These are phyloP conservation scores for Trichonephila inaurata DNA, from an alignment of 1,140 invertebrate species.

Conservation along the genomic window DNA sequence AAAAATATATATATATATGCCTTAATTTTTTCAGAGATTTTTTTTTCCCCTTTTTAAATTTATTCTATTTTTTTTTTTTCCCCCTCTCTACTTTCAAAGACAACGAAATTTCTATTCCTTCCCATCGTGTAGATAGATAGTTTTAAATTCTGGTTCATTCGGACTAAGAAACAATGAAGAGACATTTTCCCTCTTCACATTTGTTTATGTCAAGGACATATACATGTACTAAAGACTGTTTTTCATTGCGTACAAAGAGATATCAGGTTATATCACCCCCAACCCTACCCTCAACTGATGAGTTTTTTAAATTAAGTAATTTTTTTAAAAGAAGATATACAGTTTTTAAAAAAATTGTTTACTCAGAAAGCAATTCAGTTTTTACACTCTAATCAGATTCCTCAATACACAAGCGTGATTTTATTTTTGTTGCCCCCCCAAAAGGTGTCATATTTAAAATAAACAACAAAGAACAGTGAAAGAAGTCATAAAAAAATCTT, in stretches of 20 bases:
- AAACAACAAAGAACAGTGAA: no score
- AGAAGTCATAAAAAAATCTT: no score
- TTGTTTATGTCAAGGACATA: constrained; percentile 4
- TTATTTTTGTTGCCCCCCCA: no score
- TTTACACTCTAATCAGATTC: neutral
- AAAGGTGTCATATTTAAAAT: no score
- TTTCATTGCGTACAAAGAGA: neutral
- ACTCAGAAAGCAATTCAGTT: neutral
- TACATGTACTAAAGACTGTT: neutral
- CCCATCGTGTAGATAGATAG: neutral
- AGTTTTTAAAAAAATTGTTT: no score
- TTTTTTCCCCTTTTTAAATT: no score
- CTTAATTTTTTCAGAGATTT: no score
- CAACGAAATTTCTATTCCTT: neutral
- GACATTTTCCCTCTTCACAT: neutral
- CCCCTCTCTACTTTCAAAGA: neutral
- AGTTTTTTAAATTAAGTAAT: no score
- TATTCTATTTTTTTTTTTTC: no score
- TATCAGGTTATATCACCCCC: neutral
- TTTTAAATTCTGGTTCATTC: neutral
- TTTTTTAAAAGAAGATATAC: no score
- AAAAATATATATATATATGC: no score
- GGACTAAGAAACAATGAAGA: neutral
- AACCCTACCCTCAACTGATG: no score
- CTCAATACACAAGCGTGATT: neutral